Base-by-base conservation (phyloP, 2,888 invertebrate genomes). In the Anorthoa munda region DNA sequence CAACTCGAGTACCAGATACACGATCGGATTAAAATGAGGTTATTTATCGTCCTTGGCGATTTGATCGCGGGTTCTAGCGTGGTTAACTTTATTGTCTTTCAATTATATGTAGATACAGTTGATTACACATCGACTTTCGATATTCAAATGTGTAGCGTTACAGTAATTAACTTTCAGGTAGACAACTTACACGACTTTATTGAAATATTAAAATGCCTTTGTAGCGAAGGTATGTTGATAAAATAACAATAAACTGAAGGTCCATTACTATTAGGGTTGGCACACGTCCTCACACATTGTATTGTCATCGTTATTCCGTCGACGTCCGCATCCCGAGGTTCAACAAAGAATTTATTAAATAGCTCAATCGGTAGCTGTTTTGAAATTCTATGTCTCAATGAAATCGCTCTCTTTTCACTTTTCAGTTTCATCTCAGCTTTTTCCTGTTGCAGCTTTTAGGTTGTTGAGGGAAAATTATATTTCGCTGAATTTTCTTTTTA, bases 21-120 rank as follows among this genome's bases (percentile, higher is more conserved):
- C 86, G 87, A 89, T 90, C 83, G 66, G 80, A 84, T 88, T 88
- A 88, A 87, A 88, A 87, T 84, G 86, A 86, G 83, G 86, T 90
- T 89, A 90, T 90, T 89, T 90, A 90, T 90, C 82, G 86, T 86
- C 75, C 81, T 85, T 72, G 77, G 84, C 81, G 85, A 86, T 60
- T 86, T 85, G 82, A 82, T 86, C 81, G 89, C 80, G 81, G 75
- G n/a, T n/a, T n/a, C 82, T 88, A 83, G 81, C 81, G 85, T 84
- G 82, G 84, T 83, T 79, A 76, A 85, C 86, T 86, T 86, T 86
- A 88, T 88, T 88, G 85, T 89, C 81, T 87, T 85, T 84, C 77
- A 85, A 75, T 82, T 80, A 82, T 78, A 21, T 21, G 45, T 39
- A 68, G 66, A 56, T 73, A 69, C 73, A 71, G 68, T 75, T 63